Evolutionary conservation across 64 coral and sea anemone species (phyloP).

Genomic region (Catalaphyllia jardinei): DNA sequence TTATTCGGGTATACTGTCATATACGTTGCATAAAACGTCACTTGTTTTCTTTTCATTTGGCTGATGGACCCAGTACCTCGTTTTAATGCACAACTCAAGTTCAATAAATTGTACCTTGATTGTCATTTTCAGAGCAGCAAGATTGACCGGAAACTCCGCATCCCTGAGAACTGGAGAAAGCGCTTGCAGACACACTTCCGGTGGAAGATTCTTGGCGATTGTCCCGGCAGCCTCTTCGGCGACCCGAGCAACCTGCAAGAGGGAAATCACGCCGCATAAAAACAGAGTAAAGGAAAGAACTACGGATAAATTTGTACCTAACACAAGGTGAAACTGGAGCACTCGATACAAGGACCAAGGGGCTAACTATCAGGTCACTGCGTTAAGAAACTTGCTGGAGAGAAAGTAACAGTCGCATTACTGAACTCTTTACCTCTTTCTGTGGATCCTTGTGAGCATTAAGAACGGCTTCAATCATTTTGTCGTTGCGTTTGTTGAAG

Average conservation of each 20-base stretch:
- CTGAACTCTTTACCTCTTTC: slow-evolving; percentile 75
- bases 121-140: slow-evolving; percentile 93
- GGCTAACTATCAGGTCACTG: too few relatives aligned
- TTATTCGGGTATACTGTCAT: too few relatives aligned
- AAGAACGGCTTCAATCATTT: slow-evolving; percentile 80
- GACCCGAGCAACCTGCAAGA: slow-evolving; percentile 78
- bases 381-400: too few relatives aligned
- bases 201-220: slow-evolving; percentile 77
- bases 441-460: slow-evolving; percentile 91
- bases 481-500: slow-evolving; percentile 66
- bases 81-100: neutral
- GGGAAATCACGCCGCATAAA: neutral
- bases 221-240: slow-evolving; percentile 94
- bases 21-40: too few relatives aligned
- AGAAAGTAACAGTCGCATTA: neutral
- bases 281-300: neutral
- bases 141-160: slow-evolving; percentile 86
- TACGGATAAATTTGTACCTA: neutral
- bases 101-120: slow-evolving; percentile 73
- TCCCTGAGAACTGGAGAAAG: slow-evolving; percentile 82
- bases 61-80: too few relatives aligned
- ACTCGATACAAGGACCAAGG: too few relatives aligned
- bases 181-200: slow-evolving; percentile 82
- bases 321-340: too few relatives aligned
- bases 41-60: too few relatives aligned